phyloP scores from a whole-genome alignment of 2,797 vertebrate genomes.

The Cossypha caffra region DNA sequence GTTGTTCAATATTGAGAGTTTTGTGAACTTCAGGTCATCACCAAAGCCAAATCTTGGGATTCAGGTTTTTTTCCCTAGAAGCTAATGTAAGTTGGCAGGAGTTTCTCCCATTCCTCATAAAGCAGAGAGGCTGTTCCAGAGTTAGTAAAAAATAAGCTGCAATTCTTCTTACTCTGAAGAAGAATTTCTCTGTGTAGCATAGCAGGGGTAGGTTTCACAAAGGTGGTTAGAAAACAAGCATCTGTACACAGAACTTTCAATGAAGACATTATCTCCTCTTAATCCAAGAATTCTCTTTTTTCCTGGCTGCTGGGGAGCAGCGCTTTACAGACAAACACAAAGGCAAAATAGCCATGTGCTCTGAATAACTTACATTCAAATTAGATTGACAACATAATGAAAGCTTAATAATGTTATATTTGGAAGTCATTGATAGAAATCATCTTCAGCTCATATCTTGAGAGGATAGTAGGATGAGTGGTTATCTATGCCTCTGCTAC shows the following conservation, averaged over 20 bases:
- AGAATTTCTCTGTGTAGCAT: not conserved
- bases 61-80: not conserved
- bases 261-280: not conserved
- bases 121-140: not conserved
- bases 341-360: constrained; percentile 18
- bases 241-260: constrained; percentile 12
- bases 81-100: not conserved
- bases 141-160: not conserved
- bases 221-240: constrained; percentile 27
- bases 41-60: not conserved
- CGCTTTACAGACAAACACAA: constrained; percentile 14
- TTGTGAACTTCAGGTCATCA: constrained; percentile 7
- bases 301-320: not conserved
- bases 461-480: constrained; percentile 48
- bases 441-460: not conserved
- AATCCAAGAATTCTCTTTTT: not conserved
- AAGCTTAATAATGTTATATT: constrained; percentile 50
- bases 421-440: constrained; percentile 61
- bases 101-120: not conserved
- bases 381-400: constrained; percentile 64
- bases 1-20: not conserved
- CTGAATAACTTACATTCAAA: constrained; percentile 40
- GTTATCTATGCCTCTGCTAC: constrained; percentile 34
- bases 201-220: constrained; percentile 5
- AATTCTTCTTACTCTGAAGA: not conserved